Base-by-base conservation (phyloP, 2,797 vertebrate species). In the Hybognathus amarus region DNA sequence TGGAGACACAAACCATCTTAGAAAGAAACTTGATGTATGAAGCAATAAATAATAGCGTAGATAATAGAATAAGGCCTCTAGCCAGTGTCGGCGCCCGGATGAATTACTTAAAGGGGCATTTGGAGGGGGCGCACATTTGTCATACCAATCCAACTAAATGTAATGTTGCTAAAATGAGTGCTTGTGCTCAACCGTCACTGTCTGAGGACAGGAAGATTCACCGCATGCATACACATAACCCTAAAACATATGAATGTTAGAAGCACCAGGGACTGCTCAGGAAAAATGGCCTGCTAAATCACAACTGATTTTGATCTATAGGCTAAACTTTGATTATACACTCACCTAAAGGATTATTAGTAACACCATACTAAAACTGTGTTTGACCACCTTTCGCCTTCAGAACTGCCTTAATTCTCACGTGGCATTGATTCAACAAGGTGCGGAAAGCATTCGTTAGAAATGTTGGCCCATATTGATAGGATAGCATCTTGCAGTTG, bases 61-160 rank as follows among this genome's bases (percentile, higher is more conserved):
- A 82, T 82, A 67, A 76, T 45, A 68, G 80, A 82, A 76, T 76
- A 67, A 82, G 50, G 71, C 80, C 71, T 67, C 61, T 42, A 75
- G 75, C 40, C 6, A 11, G 59, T 27, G 24, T 9, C 24, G 59
- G 75, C 6, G 17, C 40, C 24, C 10, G 3, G 24, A 77, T 77
- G 38, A 64, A 77, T 77, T 77, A 64, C 75, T 77, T 77, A 77
- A 77, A 77, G 75, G n/a, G 75, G 40, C 75, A 30, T 64, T 77
- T 77, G 56, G 40, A 77, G 40, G 59, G 24, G 15, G 38, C n/a
- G 8, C 40, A 47, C 24, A 77, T 77, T 77, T 27, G 6, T 64
- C 75, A 64, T 18, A 30, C 24, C 38, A 77, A 18, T 18, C 45
- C 50, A 56, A 59, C 75, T 64, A 42, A 77, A 77, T 33, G 56